A percentile compares a stretch with the other conserved stretches of the same genome.
These are phyloP conservation scores for Amphilophus citrinellus DNA, from an alignment of 2,113 vertebrate species.

Conservation along the genomic window DNA sequence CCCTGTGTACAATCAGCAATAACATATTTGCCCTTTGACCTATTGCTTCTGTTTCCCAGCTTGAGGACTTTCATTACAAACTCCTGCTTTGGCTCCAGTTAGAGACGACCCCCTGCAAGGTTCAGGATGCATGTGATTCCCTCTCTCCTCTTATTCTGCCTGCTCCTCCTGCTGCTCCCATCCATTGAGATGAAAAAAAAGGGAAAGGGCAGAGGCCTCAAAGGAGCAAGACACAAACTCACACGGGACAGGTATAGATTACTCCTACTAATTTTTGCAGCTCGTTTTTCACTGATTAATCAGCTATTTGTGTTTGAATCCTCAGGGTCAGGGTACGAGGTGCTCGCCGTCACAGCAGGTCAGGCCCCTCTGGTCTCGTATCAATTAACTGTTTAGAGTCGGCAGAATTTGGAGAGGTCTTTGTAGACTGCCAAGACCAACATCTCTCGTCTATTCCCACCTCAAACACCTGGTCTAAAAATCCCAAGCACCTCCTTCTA, in stretches of 20 bases:
- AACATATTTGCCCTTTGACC: slow-evolving; percentile 30
- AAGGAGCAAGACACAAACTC: slow-evolving; percentile 53
- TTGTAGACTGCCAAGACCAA: slow-evolving; percentile 90
- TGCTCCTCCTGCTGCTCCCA: slow-evolving; percentile 85
- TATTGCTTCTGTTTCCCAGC: slow-evolving; percentile 39
- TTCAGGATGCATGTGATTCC: slow-evolving; percentile 64
- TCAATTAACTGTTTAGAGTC: slow-evolving; percentile 85
- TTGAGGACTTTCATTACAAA: slow-evolving; percentile 15
- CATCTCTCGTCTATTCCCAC: slow-evolving; percentile 81
- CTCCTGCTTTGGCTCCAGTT: slow-evolving; percentile 37
- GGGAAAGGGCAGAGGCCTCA: slow-evolving; percentile 68
- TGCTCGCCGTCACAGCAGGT: slow-evolving; percentile 64
- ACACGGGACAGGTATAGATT: slow-evolving; percentile 56
- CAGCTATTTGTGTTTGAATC: slow-evolving; percentile 3
- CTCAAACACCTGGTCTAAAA: slow-evolving; percentile 84
- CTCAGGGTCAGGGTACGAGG: slow-evolving; percentile 62
- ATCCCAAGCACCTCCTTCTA: slow-evolving; percentile 90
- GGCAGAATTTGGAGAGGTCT: slow-evolving; percentile 85
- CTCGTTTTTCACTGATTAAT: background rate
- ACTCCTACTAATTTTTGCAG: background rate
- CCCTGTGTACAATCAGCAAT: slow-evolving; percentile 54
- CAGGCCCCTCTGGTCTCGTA: slow-evolving; percentile 75
- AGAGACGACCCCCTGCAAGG: slow-evolving; percentile 28
- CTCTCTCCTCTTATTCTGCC: slow-evolving; percentile 75
- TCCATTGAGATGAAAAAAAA: slow-evolving; percentile 78